phyloP scores from a whole-genome alignment of 2,113 vertebrate species.

The Diglossa brunneiventris region DNA sequence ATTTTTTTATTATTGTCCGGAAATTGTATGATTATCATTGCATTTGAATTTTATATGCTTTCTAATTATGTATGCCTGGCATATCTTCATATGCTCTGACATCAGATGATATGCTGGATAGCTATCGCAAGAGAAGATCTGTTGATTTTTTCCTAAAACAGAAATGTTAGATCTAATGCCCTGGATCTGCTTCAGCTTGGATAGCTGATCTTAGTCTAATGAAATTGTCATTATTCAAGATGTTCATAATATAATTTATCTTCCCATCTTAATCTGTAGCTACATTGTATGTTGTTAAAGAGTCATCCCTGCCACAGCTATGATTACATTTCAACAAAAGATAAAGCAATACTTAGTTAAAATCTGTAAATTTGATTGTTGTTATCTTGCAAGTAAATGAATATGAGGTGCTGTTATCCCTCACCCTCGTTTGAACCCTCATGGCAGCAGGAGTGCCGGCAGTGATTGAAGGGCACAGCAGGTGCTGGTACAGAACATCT shows the following conservation, averaged over 20 bases:
- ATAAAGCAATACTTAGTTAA: neutral
- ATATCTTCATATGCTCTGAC: neutral
- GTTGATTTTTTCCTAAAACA: neutral
- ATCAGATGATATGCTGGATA: neutral
- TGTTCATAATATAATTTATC: neutral
- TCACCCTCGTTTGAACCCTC: neutral
- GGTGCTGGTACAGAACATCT: conserved; percentile 15
- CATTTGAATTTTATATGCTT: neutral
- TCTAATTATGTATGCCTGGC: neutral
- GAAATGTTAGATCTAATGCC: neutral
- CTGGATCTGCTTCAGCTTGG: neutral
- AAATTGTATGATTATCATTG: neutral
- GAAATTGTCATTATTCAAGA: neutral
- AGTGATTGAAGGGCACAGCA: neutral
- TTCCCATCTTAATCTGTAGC: neutral
- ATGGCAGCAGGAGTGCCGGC: neutral
- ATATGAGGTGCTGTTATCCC: neutral
- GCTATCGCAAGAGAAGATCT: neutral
- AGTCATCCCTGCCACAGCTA: neutral
- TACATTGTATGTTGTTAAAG: neutral
- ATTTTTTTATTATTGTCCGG: neutral
- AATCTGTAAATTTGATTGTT: neutral
- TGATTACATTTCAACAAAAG: neutral
- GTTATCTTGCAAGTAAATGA: neutral
- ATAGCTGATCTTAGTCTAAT: neutral